These are phyloP conservation scores for Dendronephthya gigantea DNA, from an alignment of 64 coral and sea anemone genomes.

Conservation along the genomic window DNA sequence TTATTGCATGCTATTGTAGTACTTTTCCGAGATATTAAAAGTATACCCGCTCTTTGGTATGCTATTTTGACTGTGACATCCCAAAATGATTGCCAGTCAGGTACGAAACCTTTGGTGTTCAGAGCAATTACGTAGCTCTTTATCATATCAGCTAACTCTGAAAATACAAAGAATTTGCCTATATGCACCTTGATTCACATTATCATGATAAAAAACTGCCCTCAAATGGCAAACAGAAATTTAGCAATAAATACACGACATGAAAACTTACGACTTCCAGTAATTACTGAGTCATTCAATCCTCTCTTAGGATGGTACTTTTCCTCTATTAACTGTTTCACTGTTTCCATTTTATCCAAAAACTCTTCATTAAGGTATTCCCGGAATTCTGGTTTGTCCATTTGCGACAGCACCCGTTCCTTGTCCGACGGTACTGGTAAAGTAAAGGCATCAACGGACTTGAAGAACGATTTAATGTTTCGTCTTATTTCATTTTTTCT, in stretches of 20 bases:
- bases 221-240: too few species aligned
- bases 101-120: not conserved
- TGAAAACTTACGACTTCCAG: not conserved
- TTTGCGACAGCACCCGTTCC: not conserved
- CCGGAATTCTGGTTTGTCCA: not conserved
- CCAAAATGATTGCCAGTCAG: constrained; percentile 12
- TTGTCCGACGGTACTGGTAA: not conserved
- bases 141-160: not conserved
- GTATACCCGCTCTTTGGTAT: not conserved
- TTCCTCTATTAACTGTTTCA: not conserved
- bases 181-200: too few species aligned
- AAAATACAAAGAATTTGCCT: not conserved
- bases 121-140: not conserved
- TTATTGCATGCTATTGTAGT: not conserved
- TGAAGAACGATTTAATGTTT: not conserved
- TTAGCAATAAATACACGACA: too few species aligned
- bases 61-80: not conserved
- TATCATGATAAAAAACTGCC: too few species aligned
- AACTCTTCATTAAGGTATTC: not conserved
- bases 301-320: not conserved
- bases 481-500: not conserved
- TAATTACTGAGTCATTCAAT: not conserved
- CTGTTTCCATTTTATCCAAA: not conserved
- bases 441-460: not conserved
- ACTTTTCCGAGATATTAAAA: not conserved